Conservation (phyloP, 1,140 invertebrate species). For the Zaprionus taronus region DNA sequence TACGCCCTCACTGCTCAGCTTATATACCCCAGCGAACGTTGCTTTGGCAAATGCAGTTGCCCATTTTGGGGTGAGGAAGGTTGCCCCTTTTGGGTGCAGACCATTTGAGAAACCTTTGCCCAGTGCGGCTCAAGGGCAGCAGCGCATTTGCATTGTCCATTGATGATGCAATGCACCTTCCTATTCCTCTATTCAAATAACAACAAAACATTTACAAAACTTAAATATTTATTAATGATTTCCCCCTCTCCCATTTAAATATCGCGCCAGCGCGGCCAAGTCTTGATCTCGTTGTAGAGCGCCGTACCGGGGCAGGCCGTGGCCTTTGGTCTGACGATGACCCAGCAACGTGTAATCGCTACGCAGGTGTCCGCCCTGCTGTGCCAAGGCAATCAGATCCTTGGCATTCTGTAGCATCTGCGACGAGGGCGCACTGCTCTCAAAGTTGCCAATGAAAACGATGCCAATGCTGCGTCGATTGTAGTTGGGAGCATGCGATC, state of each 20-base stretch:
- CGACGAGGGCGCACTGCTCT: slow-evolving; percentile 85
- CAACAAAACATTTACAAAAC: background rate
- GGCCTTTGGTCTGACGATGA: slow-evolving; percentile 88
- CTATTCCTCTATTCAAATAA: slow-evolving; percentile 1
- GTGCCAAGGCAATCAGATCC: slow-evolving; percentile 87
- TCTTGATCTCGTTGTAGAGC: slow-evolving; percentile 86
- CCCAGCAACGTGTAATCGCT: slow-evolving; percentile 86
- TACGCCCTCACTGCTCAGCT: background rate
- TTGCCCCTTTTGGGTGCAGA: slow-evolving; percentile 45
- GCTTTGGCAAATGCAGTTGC: slow-evolving; percentile 66
- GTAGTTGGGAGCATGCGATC: slow-evolving; percentile 88
- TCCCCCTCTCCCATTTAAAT: slow-evolving; percentile 30
- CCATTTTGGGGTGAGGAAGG: slow-evolving; percentile 28
- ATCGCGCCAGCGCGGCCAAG: slow-evolving; percentile 84
- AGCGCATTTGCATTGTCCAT: slow-evolving; percentile 53
- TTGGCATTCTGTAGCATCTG: slow-evolving; percentile 87
- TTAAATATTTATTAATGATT: slow-evolving; percentile 12
- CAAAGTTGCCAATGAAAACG: slow-evolving; percentile 87
- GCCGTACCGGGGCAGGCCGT: slow-evolving; percentile 89
- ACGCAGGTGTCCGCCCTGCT: slow-evolving; percentile 79
- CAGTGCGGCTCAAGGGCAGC: slow-evolving; percentile 57
- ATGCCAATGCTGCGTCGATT: slow-evolving; percentile 89
- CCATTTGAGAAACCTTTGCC: slow-evolving; percentile 29
- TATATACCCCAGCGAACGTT: slow-evolving; percentile 44
- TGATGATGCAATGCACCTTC: slow-evolving; percentile 59